Evolutionary conservation across 2,113 vertebrate genomes (phyloP).

Genomic region (Damaliscus lunatus): DNA sequence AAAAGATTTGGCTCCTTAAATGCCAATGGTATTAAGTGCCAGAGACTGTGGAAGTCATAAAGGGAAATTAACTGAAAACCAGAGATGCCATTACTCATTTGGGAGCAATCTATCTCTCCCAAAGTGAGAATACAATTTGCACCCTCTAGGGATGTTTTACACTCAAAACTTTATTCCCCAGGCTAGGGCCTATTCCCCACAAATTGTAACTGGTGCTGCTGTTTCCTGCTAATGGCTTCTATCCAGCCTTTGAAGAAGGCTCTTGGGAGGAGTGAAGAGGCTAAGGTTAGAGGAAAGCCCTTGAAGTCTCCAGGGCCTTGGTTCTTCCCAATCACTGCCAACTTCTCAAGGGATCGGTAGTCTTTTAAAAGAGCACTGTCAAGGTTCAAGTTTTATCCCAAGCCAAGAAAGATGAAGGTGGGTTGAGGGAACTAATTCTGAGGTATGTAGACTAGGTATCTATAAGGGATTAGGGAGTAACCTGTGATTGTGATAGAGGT

Average conservation of each 20-base stretch:
- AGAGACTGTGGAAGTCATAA: slow-evolving; percentile 52
- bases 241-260: not conserved
- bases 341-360: not conserved
- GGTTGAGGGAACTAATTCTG: not conserved
- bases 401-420: not conserved
- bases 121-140: slow-evolving; percentile 46
- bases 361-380: not conserved
- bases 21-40: slow-evolving; percentile 40
- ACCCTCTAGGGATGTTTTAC: slow-evolving; percentile 59
- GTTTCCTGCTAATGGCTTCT: slow-evolving; percentile 50
- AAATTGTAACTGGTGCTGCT: slow-evolving; percentile 11
- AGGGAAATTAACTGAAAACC: slow-evolving; percentile 69
- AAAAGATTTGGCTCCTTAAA: slow-evolving; percentile 33
- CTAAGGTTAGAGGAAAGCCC: slow-evolving; percentile 31
- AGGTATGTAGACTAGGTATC: not conserved
- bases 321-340: not conserved
- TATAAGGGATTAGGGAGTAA: not conserved
- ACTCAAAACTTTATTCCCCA: slow-evolving; percentile 53
- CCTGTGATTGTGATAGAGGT: not conserved
- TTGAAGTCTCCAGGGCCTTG: not conserved
- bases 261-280: slow-evolving; percentile 16
- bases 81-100: slow-evolving; percentile 60
- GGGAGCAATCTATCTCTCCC: slow-evolving; percentile 56
- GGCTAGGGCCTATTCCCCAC: slow-evolving; percentile 10
- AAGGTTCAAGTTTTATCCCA: not conserved